Evolutionary conservation across 1,140 invertebrate species (phyloP), one percentile per base, ranked within the genome.

Genomic region (Hycleus cichorii): DNA sequence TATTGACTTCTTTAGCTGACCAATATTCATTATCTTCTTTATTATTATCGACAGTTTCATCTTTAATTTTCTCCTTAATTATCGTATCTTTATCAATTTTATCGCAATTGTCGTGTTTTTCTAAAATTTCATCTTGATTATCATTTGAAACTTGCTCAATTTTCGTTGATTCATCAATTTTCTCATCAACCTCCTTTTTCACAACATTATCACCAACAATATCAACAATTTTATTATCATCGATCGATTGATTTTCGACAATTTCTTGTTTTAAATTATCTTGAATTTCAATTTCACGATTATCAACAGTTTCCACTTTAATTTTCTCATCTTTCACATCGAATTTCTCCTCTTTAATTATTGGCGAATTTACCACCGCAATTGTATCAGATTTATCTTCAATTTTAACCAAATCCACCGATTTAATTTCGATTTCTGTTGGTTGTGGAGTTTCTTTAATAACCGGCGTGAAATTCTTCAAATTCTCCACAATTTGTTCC

Each of bases 11-110:
- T 72, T 88, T 88, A 2, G 84, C 82, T 24, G 83, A 84, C 86
- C 86, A 88, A 65, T 82, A 84, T 68, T 88, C 85, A 67, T 80
- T 86, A 65, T 89, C 86, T 60, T 88, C 85, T 64, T 85, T 85
- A 54, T 76, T 78, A 32, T 32, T 32, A 32, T 32, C 32, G 2
- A 5, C 32, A 32, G 0, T 32, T 7, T 32, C 32, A 32, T 32
- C 32, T 32, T 32, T 32, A 32, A 32, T 32, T 32, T 32, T 4
- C 7, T 32, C 32, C 7, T 32, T 32, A 32, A 32, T 32, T 5
- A 32, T 32, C 0, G 32, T 5, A 5, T 32, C 32, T 32, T 32
- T 32, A 32, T 5, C 32, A 32, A 32, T 32, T 32, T 32, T 32
- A 49, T 79, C 77, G 0, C 70, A 67, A n/a, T 70, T 69, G 59